Base-by-base conservation (phyloP, 1,140 invertebrate genomes). In the Rhopalosiphum maidis region DNA sequence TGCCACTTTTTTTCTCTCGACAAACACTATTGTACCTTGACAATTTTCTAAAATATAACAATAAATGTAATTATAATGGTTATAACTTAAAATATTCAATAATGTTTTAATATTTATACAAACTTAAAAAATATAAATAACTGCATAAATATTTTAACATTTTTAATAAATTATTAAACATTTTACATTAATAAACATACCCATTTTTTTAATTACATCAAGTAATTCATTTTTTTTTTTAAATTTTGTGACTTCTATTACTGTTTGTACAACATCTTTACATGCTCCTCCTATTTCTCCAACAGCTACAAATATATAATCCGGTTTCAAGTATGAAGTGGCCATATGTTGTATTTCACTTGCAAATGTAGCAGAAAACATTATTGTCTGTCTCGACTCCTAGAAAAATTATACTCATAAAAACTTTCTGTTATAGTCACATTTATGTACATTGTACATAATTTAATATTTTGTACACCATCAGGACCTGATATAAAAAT, bases 361-460 rank as follows among this genome's bases (percentile, higher is more conserved):
- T 7, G 99, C 99, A 96, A 99, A 99, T 93, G 99, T 99, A 89
- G 99, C 99, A 83, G 98, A 99, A 96, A 99, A 99, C 99, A 99
- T 99, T 88, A 99, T 97, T 21, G 99, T 99, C 95, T 99, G 98
- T 85, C 99, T 96, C 92, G 96, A 97, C 98, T 99, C 48, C 92
- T 94, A 77, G 18, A 94, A 94, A 68, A 96, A 68, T 51, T 41
- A 60, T 43, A 46, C 21, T 68, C 25, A 51, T 91, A 1, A 86
- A 86, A 18, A 86, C 77, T 37, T 37, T 37, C 77, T 22, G 35
- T 83, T 21, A 77, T 77, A 21, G 11, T n/a, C 1, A 15, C 15
- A 68, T 18, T n/a, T n/a, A 46, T 15, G n/a, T n/a, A n/a, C 4
- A 77, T 77, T 18, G n/a, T 77, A n/a, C 11, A n/a, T 77, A 18